Conservation (phyloP, 2,888 invertebrate genomes). For the Mesorhabditis sp. region DNA sequence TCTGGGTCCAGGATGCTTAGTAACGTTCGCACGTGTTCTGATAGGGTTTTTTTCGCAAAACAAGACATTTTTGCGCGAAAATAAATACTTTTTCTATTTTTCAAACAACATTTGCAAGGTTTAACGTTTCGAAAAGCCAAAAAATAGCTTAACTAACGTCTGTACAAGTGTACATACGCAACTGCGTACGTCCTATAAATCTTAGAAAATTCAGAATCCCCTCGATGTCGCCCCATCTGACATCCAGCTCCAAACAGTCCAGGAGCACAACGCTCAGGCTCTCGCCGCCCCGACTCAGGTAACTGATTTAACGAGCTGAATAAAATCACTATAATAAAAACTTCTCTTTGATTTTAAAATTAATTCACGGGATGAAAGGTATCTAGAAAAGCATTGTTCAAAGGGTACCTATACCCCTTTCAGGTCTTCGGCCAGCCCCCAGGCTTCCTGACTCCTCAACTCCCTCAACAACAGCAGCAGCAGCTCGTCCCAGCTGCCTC, state of each 20-base stretch:
- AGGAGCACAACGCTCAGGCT: neutral
- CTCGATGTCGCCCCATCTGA: constrained; percentile 1
- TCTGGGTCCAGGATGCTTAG: no score
- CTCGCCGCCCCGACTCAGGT: neutral
- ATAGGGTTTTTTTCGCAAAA: no score
- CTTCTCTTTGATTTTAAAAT: neutral
- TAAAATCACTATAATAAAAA: no score
- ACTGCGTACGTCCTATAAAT: neutral
- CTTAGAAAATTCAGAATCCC: neutral
- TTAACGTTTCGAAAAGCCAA: no score
- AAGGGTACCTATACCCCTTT: neutral
- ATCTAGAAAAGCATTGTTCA: constrained; percentile 17
- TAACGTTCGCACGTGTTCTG: no score
- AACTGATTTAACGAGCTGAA: neutral
- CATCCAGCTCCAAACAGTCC: constrained; percentile 2
- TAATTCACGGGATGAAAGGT: neutral
- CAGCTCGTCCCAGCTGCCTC: constrained; percentile 6
- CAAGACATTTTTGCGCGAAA: no score
- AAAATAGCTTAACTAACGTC: no score
- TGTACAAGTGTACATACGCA: no score
- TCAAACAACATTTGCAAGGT: no score
- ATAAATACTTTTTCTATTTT: no score
- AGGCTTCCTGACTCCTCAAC: neutral
- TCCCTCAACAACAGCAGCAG: neutral
- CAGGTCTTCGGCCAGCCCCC: neutral